Evolutionary conservation across 1,140 invertebrate genomes (phyloP).

Genomic region (Papilio helenus): DNA sequence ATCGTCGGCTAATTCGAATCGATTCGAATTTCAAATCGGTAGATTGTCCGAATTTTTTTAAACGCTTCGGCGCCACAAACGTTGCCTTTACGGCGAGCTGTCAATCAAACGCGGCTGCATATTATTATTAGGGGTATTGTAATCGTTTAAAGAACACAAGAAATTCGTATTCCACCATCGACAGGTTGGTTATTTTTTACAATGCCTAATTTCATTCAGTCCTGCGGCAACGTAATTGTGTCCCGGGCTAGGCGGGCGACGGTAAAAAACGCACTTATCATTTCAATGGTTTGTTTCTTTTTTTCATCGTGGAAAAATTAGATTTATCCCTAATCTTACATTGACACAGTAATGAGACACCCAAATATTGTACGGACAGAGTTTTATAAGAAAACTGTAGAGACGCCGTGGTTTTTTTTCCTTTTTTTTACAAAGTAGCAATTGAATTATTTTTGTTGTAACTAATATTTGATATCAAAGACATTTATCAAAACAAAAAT

Average conservation of each 20-base stretch:
- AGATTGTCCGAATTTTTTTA: conserved; percentile 57
- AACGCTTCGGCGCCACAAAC: conserved; percentile 54
- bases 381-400: conserved; percentile 50
- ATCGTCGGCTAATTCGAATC: conserved; percentile 66
- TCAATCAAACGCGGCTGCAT: conserved; percentile 71
- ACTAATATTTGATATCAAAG: no score
- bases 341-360: conserved; percentile 81
- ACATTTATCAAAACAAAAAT: no score
- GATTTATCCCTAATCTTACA: conserved; percentile 80
- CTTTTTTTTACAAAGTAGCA: neutral
- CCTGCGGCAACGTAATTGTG: conserved; percentile 72
- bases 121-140: conserved; percentile 74
- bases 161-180: conserved; percentile 64
- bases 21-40: conserved; percentile 59
- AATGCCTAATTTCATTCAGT: conserved; percentile 66
- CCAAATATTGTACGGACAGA: conserved; percentile 74
- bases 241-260: conserved; percentile 59
- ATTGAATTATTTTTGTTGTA: neutral
- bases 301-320: conserved; percentile 57
- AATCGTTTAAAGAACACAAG: conserved; percentile 51
- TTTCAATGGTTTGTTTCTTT: conserved; percentile 58
- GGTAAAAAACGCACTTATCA: conserved; percentile 72
- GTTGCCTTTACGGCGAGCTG: conserved; percentile 56
- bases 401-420: conserved; percentile 42
- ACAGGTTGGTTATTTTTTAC: conserved; percentile 53